A percentile compares a stretch with the other conserved stretches of the same genome.
phyloP scores from a whole-genome alignment of 37 sponge, comb jelly and placozoan species.

The Theonella swinhoei region DNA sequence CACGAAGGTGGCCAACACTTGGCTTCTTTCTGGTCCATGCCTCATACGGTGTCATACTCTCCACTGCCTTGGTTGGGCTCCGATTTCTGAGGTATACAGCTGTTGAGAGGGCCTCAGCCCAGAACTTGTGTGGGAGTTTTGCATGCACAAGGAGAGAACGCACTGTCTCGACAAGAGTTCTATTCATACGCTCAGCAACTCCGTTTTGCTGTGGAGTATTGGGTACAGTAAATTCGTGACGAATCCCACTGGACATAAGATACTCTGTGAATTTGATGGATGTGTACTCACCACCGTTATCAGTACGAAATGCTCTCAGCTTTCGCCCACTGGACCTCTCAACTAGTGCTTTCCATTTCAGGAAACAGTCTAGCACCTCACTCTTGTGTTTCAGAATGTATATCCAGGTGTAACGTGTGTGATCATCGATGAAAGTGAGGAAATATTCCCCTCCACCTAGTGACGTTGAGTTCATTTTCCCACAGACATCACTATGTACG shows the following conservation, averaged over 20 bases:
- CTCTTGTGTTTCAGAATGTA: constrained; percentile 54
- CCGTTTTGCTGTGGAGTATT: constrained; percentile 80
- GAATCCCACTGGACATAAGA: constrained; percentile 55
- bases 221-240: constrained; percentile 61
- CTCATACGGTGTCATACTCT: constrained; percentile 61
- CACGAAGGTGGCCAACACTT: constrained; percentile 37
- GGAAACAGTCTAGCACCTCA: constrained; percentile 51
- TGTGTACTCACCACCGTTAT: constrained; percentile 65
- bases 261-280: constrained; percentile 42
- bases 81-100: constrained; percentile 62
- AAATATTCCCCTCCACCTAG: constrained; percentile 73
- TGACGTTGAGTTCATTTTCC: constrained; percentile 42
- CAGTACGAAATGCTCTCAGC: constrained; percentile 54
- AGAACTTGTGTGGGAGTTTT: constrained; percentile 66
- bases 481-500: constrained; percentile 67
- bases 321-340: constrained; percentile 37
- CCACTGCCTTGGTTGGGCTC: constrained; percentile 55
- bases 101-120: constrained; percentile 78
- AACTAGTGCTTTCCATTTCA: constrained; percentile 73
- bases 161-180: constrained; percentile 66
- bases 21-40: constrained; percentile 47
- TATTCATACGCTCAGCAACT: constrained; percentile 59
- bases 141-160: constrained; percentile 65
- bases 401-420: constrained; percentile 63
- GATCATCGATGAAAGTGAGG: constrained; percentile 61